Conservation (phyloP, 2,797 vertebrate genomes). For the Pseudomugil gertrudae region DNA sequence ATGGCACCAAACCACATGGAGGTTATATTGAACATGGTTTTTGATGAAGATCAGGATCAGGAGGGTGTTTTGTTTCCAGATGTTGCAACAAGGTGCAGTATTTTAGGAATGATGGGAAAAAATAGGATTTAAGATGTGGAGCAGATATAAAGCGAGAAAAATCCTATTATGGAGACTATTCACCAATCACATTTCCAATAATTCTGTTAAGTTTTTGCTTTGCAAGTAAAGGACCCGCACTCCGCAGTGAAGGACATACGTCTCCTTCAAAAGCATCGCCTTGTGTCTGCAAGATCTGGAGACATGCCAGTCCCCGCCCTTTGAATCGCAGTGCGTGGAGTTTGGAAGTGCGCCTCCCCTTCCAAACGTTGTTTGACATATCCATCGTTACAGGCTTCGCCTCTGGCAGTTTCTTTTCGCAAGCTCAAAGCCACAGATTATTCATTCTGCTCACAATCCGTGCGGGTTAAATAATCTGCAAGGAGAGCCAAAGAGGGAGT, state of each 20-base stretch:
- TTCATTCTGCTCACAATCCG: conserved; percentile 88
- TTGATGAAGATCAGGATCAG: conserved; percentile 15
- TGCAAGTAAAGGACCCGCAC: neutral
- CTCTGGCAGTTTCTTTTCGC: conserved; percentile 88
- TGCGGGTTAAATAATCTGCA: conserved; percentile 81
- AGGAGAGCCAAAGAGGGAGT: conserved; percentile 59
- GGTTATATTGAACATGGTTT: conserved; percentile 14
- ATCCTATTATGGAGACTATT: too few species aligned
- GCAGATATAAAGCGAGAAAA: too few species aligned
- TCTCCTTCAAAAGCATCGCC: conserved; percentile 58
- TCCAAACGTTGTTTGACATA: conserved; percentile 71
- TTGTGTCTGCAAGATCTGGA: conserved; percentile 68
- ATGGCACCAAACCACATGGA: conserved; percentile 30
- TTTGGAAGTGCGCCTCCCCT: conserved; percentile 77
- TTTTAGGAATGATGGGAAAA: too few species aligned
- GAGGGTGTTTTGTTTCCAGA: neutral
- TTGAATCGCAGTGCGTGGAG: conserved; percentile 67
- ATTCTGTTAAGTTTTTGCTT: too few species aligned
- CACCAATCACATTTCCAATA: too few species aligned
- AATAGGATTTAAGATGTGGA: too few species aligned
- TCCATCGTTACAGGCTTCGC: conserved; percentile 78
- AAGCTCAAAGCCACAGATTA: conserved; percentile 84
- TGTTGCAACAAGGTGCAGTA: too few species aligned
- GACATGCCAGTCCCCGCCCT: conserved; percentile 79
- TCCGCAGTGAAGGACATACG: conserved; percentile 18